Percentiles rank a stretch among this genome's conserved stretches.
Conservation (phyloP, 2,113 vertebrate genomes). For the Xerus inauris region DNA sequence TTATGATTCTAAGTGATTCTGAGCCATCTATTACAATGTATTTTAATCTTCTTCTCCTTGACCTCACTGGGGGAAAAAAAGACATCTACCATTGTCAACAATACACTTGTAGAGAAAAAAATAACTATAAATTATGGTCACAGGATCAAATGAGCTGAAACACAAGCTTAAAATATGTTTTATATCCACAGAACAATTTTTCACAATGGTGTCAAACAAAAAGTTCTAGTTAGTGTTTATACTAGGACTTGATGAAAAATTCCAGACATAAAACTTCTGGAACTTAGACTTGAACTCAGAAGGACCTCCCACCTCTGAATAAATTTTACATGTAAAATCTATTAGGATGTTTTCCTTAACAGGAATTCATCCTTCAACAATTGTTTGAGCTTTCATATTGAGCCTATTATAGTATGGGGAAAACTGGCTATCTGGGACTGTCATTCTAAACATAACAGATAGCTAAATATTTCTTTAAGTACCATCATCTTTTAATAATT, state of each 20-base stretch:
- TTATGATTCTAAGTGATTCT: background rate
- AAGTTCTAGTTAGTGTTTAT: constrained; percentile 77
- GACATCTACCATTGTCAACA: background rate
- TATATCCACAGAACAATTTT: constrained; percentile 61
- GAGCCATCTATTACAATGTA: background rate
- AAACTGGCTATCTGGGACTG: background rate
- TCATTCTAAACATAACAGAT: background rate
- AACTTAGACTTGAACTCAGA: constrained; percentile 62
- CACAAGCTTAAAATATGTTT: constrained; percentile 69
- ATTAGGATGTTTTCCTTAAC: background rate
- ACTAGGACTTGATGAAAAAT: constrained; percentile 70
- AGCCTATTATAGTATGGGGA: background rate
- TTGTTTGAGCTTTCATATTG: background rate
- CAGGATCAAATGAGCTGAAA: constrained; percentile 56
- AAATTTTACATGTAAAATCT: constrained; percentile 19
- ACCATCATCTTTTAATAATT: background rate
- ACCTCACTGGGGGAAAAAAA: background rate
- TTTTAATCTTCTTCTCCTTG: background rate
- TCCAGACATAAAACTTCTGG: constrained; percentile 75
- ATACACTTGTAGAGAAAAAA: constrained; percentile 31
- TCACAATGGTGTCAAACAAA: constrained; percentile 67
- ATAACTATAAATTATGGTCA: constrained; percentile 43
- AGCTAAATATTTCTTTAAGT: background rate
- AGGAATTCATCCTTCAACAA: background rate
- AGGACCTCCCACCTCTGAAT: constrained; percentile 47